Percentiles rank a stretch among this genome's conserved stretches.
Conservation (phyloP, 2,797 vertebrate genomes). For the Cyprinella venusta region DNA sequence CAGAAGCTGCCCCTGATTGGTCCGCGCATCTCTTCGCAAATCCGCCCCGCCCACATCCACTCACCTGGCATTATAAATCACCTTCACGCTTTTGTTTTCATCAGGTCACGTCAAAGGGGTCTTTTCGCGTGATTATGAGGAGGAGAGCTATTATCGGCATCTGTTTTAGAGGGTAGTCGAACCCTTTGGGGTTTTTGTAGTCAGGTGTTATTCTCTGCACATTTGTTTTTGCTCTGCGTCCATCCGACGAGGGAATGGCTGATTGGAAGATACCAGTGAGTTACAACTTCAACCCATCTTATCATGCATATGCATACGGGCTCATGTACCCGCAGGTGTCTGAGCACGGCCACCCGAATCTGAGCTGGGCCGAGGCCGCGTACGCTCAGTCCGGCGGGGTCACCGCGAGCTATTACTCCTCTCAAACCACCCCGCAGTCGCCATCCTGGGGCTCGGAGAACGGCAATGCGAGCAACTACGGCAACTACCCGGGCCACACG, state of each 20-base stretch:
- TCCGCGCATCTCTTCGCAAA: neutral
- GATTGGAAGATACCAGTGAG: slow-evolving; percentile 75
- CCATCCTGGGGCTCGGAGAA: slow-evolving; percentile 65
- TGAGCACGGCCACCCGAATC: slow-evolving; percentile 67
- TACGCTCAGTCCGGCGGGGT: slow-evolving; percentile 60
- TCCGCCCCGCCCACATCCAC: slow-evolving; percentile 8
- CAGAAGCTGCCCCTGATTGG: slow-evolving; percentile 53
- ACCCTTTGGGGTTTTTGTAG: neutral
- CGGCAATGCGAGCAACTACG: slow-evolving; percentile 6
- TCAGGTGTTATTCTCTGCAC: neutral
- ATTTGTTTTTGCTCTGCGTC: neutral
- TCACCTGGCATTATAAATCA: slow-evolving; percentile 60
- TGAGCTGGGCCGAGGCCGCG: slow-evolving; percentile 66
- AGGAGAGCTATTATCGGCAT: neutral
- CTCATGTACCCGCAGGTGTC: slow-evolving; percentile 67
- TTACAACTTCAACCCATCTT: slow-evolving; percentile 74
- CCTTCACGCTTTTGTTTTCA: fast-evolving
- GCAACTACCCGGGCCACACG: slow-evolving; percentile 61
- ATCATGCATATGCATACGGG: slow-evolving; percentile 75
- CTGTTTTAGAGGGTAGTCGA: neutral
- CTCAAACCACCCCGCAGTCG: slow-evolving; percentile 56
- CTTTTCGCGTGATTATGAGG: neutral
- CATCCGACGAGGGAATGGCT: slow-evolving; percentile 65
- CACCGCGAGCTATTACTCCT: slow-evolving; percentile 60
- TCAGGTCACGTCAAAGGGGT: neutral